These are phyloP conservation scores for Orcinus orca DNA, from an alignment of 2,113 vertebrate species.

Conservation along the genomic window DNA sequence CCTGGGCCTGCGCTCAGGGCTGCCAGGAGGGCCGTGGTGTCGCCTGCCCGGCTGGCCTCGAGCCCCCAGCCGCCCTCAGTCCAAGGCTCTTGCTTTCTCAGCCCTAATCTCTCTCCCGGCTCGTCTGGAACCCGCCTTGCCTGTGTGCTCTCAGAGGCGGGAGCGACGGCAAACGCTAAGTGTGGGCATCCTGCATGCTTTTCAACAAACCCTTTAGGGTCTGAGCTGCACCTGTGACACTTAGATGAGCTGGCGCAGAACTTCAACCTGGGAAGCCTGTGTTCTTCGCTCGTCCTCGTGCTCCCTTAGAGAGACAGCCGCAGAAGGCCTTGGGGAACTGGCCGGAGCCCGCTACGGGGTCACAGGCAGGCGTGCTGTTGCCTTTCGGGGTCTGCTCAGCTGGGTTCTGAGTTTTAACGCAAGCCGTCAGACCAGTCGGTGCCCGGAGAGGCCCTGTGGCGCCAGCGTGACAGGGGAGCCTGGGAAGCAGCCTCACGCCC, in stretches of 20 bases:
- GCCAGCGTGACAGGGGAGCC: background rate
- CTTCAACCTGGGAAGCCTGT: background rate
- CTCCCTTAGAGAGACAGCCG: background rate
- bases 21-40: background rate
- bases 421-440: background rate
- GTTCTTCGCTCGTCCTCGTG: accelerated
- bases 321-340: accelerated
- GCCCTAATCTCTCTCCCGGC: background rate
- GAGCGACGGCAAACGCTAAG: accelerated
- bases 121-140: accelerated
- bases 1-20: background rate
- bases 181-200: accelerated
- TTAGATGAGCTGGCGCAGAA: background rate
- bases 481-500: accelerated
- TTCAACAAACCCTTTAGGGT: accelerated
- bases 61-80: background rate
- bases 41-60: accelerated
- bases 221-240: background rate
- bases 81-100: background rate
- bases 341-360: accelerated
- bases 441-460: accelerated
- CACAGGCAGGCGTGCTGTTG: too few species aligned
- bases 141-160: background rate
- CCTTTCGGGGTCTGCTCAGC: background rate
- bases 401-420: background rate